Evolutionary conservation across 2,888 invertebrate species (phyloP), one percentile per base, ranked within the genome.

Genomic region (Athetis lepigone): DNA sequence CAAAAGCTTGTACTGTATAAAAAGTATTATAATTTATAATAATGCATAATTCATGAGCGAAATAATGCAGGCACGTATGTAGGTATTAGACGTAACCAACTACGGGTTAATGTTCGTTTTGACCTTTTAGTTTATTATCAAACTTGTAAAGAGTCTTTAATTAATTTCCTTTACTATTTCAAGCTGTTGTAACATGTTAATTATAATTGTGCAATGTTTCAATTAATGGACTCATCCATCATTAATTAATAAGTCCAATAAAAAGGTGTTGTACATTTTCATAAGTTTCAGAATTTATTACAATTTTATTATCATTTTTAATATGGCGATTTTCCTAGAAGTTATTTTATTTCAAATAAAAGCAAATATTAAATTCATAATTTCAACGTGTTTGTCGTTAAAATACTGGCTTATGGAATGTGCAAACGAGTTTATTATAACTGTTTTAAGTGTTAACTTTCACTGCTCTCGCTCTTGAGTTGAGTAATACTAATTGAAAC

Each of bases 371-470:
- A 21, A 2, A 25, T 39, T 2, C 13, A 25, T 6, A 4, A 25
- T 25, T 25, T 25, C 25, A 25, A 25, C 25, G n/a, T 23, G 27
- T 8, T 16, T 46, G 16, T 47, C 23, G 40, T 36, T 33, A 60
- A 45, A n/a, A n/a, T n/a, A n/a, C n/a, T n/a, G n/a, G n/a, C n/a
- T n/a, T n/a, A n/a, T 46, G 2, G 4, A 67, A 36, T 13, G 16
- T 29, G 16, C 16, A 6, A 61, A 62, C 46, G 16, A 40, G 36
- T 59, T 63, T 18, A 3, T n/a, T n/a, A n/a, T n/a, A 51, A 40
- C 21, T 4, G 13, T 57, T 27, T 2, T 27, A 36, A 58, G 52
- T 49, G n/a, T 18, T 8, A 50, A 74, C 70, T 78, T 78, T 78
- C 59, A 69, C 75, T 69, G 39, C 36, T 63, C 9, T 54, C 37